These are phyloP conservation scores for Bombyx huttoni DNA, from an alignment of 2,888 invertebrate species.

Conservation along the genomic window DNA sequence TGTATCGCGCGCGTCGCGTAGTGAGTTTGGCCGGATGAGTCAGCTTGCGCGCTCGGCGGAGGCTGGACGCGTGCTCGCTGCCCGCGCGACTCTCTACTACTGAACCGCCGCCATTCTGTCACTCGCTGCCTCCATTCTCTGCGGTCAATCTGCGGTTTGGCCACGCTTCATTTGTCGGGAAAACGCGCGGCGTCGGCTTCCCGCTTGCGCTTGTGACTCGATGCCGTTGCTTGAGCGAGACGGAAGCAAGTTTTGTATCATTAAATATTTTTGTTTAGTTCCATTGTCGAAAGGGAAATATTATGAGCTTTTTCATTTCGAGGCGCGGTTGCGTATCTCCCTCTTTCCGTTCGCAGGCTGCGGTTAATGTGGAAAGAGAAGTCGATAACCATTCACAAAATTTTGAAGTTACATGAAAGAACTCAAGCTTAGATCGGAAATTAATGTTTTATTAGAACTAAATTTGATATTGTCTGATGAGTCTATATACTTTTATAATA, in stretches of 20 bases:
- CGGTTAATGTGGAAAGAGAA: slow-evolving; percentile 30
- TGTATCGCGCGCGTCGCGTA: slow-evolving; percentile 24
- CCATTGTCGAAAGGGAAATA: slow-evolving; percentile 64
- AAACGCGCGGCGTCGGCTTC: slow-evolving; percentile 54
- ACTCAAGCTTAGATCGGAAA: no score
- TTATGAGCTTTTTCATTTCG: slow-evolving; percentile 62
- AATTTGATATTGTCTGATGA: no score
- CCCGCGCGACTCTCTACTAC: slow-evolving; percentile 59
- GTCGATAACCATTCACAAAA: slow-evolving; percentile 16
- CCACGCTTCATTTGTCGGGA: slow-evolving; percentile 73
- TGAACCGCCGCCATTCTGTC: slow-evolving; percentile 70
- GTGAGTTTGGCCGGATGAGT: slow-evolving; percentile 17
- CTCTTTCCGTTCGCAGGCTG: slow-evolving; percentile 27
- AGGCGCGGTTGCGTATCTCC: slow-evolving; percentile 34
- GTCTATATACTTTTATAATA: no score
- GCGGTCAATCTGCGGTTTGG: slow-evolving; percentile 73
- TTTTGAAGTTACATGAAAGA: background rate
- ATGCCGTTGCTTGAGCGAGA: slow-evolving; percentile 34
- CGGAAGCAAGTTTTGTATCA: slow-evolving; percentile 52
- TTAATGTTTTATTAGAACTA: no score
- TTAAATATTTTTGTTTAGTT: slow-evolving; percentile 66
- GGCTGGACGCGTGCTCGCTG: slow-evolving; percentile 47
- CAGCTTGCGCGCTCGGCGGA: slow-evolving; percentile 19
- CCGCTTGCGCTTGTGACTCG: slow-evolving; percentile 26
- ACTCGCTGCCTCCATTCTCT: slow-evolving; percentile 72